Conservation (phyloP, 2,113 vertebrate genomes). For the Scortum barcoo region DNA sequence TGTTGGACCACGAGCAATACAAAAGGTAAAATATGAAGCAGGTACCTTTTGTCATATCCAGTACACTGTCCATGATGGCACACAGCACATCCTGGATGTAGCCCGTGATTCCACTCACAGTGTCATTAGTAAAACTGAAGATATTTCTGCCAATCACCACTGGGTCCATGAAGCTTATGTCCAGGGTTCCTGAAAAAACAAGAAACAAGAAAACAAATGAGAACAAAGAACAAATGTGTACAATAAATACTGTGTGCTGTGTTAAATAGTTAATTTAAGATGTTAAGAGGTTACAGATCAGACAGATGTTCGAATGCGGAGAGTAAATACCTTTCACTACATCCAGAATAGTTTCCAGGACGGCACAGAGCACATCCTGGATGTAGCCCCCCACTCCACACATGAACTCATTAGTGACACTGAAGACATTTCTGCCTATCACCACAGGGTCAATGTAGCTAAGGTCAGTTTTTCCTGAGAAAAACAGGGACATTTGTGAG, state of each 20-base stretch:
- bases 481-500: conserved; percentile 7
- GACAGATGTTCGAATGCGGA: background rate
- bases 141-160: conserved; percentile 64
- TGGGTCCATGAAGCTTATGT: conserved; percentile 72
- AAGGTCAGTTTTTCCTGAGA: conserved; percentile 70
- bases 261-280: background rate
- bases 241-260: background rate
- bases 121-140: conserved; percentile 58
- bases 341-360: conserved; percentile 68
- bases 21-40: background rate
- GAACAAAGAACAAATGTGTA: too few relatives aligned
- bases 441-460: conserved; percentile 73
- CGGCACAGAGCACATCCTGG: conserved; percentile 56
- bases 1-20: background rate
- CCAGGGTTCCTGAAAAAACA: conserved; percentile 57
- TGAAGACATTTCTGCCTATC: conserved; percentile 63
- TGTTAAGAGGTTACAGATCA: conserved; percentile 8
- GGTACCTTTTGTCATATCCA: conserved; percentile 69
- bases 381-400: conserved; percentile 55
- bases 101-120: conserved; percentile 46
- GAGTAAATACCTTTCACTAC: conserved; percentile 63
- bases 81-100: conserved; percentile 58
- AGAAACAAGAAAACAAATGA: background rate
- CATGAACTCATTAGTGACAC: conserved; percentile 50
- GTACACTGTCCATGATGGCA: conserved; percentile 46